Base-by-base conservation (phyloP, 2,888 invertebrate species). In the Dexiosoma caninum region DNA sequence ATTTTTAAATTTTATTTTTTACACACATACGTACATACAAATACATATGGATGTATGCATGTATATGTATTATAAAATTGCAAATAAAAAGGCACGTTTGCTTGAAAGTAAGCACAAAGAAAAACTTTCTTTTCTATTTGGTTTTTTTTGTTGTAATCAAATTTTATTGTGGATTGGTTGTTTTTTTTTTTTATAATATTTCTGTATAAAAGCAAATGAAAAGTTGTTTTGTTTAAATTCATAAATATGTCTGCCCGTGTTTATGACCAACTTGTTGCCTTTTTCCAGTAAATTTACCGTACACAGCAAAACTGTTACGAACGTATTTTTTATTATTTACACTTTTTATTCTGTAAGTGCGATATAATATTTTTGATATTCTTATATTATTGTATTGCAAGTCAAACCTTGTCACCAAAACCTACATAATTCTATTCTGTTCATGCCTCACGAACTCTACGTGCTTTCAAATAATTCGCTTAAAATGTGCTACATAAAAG, bases 341-440 rank as follows among this genome's bases (percentile, higher is more conserved):
- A 14, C 14, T 23, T 53, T 62, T 51, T 32, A 9, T 23, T 40
- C 23, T 21, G 2, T 23, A 37, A 9, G 2, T 23, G 16, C 9
- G 12, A 6, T 35, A 51, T n/a, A 42, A 19, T 49, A 60, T 10
- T 49, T 49, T 57, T 35, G 7, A 37, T 49, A 37, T 42, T 37
- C 46, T 35, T 55, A 12, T 70, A 21, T n/a, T n/a, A 46, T 67
- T 9, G 12, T 27, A 40, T 16, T 16, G 32, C 30, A 19, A 55
- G 72, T 57, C 72, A 74, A 81, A 77, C 81, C 77, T 77, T 81
- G 81, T 81, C 81, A 81, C 74, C 74, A 69, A 81, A 81, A 81
- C 77, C 77, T 66, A n/a, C n/a, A n/a, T n/a, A 81, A 70, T 81
- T 81, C 69, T 67, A 62, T 46, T 66, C 37, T 46, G 70, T 72